Base-by-base conservation (phyloP, 2,113 vertebrate genomes). In the Amphiprion percula region DNA sequence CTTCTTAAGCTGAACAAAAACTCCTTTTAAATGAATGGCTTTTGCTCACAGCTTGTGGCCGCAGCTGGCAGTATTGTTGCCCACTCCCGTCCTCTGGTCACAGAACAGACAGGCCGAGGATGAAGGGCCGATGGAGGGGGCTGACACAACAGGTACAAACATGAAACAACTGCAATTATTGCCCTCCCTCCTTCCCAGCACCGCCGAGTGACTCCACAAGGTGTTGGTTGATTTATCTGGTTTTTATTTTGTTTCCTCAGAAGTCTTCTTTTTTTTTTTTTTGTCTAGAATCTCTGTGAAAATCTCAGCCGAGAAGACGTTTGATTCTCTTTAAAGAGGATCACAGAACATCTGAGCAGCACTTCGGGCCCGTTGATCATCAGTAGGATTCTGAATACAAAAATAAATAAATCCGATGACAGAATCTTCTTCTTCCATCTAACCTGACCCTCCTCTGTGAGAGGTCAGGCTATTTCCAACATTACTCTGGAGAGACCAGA, bases 61-160 rank as follows among this genome's bases (percentile, higher is more conserved):
- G 87, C 92, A 94, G 93, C 90, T 93, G 93, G 85, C 89, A 74
- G 88, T 30, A 91, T 93, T 92, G 90, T 93, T 86, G 77, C 50
- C 73, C 59, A 19, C 86, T 77, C 72, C 79, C 61, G 62, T 89
- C 77, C 83, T 54, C 73, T 68, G 87, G 84, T 83, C 87, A 56
- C 53, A 52, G 79, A 83, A 71, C 85, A 79, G 77, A 85, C 80
- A 78, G 69, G 65, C 82, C 15, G 74, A 69, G 86, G 80, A 84
- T 88, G 86, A 81, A 80, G 82, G 82, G 82, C n/a, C 65, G 63
- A 72, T 17, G 19, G 77, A 63, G 77, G 73, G 77, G 80, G 63
- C 9, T 55, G 26, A 80, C 86, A 71, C 88, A 85, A 87, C 88
- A 92, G 88, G 91, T 93, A 92, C 72, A 72, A 66, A 84, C 90